Base-by-base conservation (phyloP, 2,797 vertebrate genomes). In the Luscinia luscinia region DNA sequence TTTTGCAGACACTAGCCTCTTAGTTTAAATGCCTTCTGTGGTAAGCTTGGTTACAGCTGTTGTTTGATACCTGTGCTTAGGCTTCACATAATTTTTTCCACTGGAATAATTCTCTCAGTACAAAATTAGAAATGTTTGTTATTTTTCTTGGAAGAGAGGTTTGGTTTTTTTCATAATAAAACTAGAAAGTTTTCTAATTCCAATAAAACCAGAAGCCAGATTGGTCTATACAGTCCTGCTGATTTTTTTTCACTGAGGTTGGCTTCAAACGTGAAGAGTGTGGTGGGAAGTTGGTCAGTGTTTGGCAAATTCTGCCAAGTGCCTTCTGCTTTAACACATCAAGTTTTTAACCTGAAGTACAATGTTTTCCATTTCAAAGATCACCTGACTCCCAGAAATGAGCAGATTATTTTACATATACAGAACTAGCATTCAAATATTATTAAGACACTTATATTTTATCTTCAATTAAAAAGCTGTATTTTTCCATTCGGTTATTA, bases 61-160 rank as follows among this genome's bases (percentile, higher is more conserved):
- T 95, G 97, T 95, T 97, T 96, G 95, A 97, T 96, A 97, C 94
- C 96, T 97, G 91, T 95, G 55, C 84, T 91, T 89, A 76, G 48
- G 32, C 72, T 90, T 93, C 89, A 82, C 72, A 78, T 96, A 93
- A 72, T 91, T 97, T 96, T 97, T 98, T 97, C 97, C 96, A 96
- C 34, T 96, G 93, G 90, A 97, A 96, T 93, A 91, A 89, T 91
- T 95, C 74, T 78, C 78, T 77, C 93, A 86, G 78, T 89, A 92
- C 92, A 96, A 97, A 96, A 97, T 97, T 96, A 96, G 91, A 96
- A 96, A 92, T 82, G 83, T 96, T 97, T 97, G 75, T 92, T 97
- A 84, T 97, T 97, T 96, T 97, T 92, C 87, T 96, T 97, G 96
- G 95, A 97, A 91, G 64, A 61, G 59, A 9, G 11, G 5, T 26